phyloP scores from a whole-genome alignment of 1,140 invertebrate genomes.

The Lepidurus arcticus region DNA sequence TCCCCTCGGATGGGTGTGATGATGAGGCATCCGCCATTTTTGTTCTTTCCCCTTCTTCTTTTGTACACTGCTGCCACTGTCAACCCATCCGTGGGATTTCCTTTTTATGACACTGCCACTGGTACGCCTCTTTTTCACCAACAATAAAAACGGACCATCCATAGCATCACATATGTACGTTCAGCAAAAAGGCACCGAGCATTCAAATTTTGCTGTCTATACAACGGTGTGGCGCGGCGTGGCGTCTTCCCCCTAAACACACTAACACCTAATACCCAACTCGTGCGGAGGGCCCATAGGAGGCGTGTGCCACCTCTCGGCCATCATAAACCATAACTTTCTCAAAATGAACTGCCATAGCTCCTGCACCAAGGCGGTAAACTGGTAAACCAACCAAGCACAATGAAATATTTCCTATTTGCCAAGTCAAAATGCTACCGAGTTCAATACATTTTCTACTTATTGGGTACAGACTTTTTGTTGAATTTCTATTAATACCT shows the following conservation, averaged over 20 bases:
- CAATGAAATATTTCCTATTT: no score
- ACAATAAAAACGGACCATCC: slow-evolving; percentile 7
- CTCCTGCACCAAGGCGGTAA: no score
- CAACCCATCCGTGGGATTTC: not conserved
- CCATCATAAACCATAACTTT: not conserved
- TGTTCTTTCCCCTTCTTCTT: not conserved
- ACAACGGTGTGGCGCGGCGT: not conserved
- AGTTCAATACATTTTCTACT: no score
- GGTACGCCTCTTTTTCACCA: not conserved
- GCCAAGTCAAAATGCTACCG: no score
- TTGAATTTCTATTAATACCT: no score
- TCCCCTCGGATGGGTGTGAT: not conserved
- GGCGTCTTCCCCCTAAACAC: not conserved
- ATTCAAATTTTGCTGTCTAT: no score
- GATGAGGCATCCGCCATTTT: not conserved
- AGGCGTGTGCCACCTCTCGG: not conserved
- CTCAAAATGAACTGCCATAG: not conserved
- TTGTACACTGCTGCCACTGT: not conserved
- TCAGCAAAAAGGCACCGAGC: no score
- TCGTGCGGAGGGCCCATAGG: not conserved
- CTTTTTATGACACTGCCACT: not conserved
- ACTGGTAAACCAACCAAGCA: no score
- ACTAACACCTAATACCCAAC: not conserved
- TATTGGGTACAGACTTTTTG: no score
- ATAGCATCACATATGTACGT: not conserved